Evolutionary conservation across 2,113 vertebrate genomes (phyloP).

Genomic region (Loxodonta africana): DNA sequence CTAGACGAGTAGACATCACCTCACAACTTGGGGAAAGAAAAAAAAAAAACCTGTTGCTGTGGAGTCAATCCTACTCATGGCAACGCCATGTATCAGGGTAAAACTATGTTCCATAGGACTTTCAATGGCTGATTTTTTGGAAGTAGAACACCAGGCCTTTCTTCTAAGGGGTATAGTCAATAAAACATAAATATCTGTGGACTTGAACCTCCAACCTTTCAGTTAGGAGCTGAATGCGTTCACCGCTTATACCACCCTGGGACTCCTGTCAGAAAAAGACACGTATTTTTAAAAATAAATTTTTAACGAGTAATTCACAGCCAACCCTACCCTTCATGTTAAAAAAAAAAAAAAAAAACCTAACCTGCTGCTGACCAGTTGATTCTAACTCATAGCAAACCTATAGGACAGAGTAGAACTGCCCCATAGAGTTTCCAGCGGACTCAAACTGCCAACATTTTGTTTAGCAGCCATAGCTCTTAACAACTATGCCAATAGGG

Average conservation of each 20-base stretch:
- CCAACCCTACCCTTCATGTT: background rate
- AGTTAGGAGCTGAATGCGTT: background rate
- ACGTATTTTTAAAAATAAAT: background rate
- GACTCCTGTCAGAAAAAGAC: background rate
- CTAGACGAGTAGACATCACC: background rate
- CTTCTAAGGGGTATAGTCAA: background rate
- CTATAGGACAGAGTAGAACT: no score
- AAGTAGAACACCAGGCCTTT: background rate
- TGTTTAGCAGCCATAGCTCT: no score
- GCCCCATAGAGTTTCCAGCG: no score
- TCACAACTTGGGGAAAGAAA: background rate
- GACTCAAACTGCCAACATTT: no score
- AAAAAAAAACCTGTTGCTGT: background rate
- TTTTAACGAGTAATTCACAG: conserved; percentile 7
- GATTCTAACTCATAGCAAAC: no score
- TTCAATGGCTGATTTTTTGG: background rate
- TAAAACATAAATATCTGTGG: background rate
- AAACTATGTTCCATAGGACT: background rate
- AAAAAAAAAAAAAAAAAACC: no score
- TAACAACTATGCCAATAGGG: no score
- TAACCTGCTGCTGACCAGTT: no score
- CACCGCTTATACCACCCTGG: background rate
- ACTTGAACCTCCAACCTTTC: background rate
- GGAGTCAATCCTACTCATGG: background rate
- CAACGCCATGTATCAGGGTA: background rate